Percentiles rank a stretch among this genome's conserved stretches.
phyloP scores from a whole-genome alignment of 2,797 vertebrate genomes.

The Lithobates pipiens region DNA sequence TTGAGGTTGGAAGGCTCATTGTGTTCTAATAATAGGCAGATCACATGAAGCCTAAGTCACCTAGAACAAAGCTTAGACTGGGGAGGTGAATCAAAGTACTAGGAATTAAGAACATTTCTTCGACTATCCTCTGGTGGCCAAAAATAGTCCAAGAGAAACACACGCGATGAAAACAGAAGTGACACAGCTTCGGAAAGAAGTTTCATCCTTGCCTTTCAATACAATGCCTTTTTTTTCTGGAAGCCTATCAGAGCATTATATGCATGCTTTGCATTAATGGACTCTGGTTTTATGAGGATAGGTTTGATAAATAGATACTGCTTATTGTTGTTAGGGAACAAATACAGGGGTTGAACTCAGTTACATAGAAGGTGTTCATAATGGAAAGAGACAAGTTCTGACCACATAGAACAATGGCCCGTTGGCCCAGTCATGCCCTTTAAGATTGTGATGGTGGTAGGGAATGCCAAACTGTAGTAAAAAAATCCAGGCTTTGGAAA shows the following conservation, averaged over 20 bases:
- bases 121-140: conserved; percentile 72
- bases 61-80: conserved; percentile 79
- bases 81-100: conserved; percentile 80
- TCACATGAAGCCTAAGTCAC: conserved; percentile 82
- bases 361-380: neutral
- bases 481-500: no score
- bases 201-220: conserved; percentile 73
- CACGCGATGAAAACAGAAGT: conserved; percentile 84
- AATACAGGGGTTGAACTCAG: neutral
- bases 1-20: conserved; percentile 72
- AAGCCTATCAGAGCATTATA: conserved; percentile 63
- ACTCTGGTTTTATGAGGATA: conserved; percentile 44
- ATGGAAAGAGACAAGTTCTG: neutral
- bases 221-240: conserved; percentile 79
- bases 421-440: no score
- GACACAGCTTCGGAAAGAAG: conserved; percentile 80
- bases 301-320: conserved; percentile 47
- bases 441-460: no score
- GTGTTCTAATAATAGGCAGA: conserved; percentile 78
- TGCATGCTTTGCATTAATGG: conserved; percentile 47
- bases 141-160: conserved; percentile 82
- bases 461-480: no score
- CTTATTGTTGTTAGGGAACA: conserved; percentile 21
- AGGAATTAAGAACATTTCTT: conserved; percentile 81
- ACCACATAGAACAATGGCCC: no score